Evolutionary conservation across 2,797 vertebrate genomes (phyloP), one percentile per base, ranked within the genome.

Genomic region (Darevskia nairensis): DNA sequence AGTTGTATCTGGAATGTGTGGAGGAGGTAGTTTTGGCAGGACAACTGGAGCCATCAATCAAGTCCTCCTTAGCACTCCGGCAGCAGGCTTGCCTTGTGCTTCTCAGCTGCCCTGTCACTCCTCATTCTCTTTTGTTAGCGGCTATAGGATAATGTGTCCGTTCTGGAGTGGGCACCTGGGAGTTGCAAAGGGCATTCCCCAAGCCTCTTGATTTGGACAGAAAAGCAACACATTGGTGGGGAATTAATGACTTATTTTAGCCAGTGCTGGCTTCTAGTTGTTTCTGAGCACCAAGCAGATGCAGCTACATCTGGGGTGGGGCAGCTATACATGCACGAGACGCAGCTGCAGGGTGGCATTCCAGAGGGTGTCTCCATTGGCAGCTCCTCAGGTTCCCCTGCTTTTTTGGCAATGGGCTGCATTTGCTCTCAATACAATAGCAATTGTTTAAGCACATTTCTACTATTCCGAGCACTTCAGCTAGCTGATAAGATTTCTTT

Each of bases 11-110:
- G 61, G 88, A 89, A 89, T 82, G 88, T 32, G 61, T 21, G 29
- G 59, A 61, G 59, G 59, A 41, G 69, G 61, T 25, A 5, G 8
- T 17, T 41, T 61, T 82, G 59, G 64, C 46, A 50, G 71, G 84
- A 59, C 88, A 89, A 82, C 83, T 89, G 88, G 69, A 55, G 61
- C 84, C 41, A 80, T 86, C 77, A 11, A 55, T 89, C 84, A 85
- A 59, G 7, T 25, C 89, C 74, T 86, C 89, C 64, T 72, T 83
- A 68, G 66, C 72, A 11, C 61, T 7, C 35, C 41, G 87, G 44
- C 74, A 8, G 61, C 6, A 78, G 61, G n/a, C 8, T 32, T 72
- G 76, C 81, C 72, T 50, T 78, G 35, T 69, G 66, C 21, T 50
- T 64, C 66, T 79, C 85, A 84, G 89, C 83, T 89, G 80, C 75